Evolutionary conservation across 2,113 vertebrate species (phyloP).

Genomic region (Equus quagga): DNA sequence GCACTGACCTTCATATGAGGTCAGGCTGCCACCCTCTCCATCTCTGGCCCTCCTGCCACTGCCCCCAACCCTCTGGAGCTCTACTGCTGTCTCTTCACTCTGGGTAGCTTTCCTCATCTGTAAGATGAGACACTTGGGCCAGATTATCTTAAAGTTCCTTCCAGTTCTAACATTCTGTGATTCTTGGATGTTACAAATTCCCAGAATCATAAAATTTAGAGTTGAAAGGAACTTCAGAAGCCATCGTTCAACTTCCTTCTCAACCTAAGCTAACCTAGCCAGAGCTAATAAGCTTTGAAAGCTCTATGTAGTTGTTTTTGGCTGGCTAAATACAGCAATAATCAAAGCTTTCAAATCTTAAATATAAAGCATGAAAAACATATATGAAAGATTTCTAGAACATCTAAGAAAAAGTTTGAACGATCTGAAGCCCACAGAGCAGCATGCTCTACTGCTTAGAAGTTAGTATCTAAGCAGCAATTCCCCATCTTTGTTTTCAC

Average conservation of each 20-base stretch:
- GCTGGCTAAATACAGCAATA: slow-evolving; percentile 57
- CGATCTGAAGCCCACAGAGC: neutral
- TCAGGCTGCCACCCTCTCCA: neutral
- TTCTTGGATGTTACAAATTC: slow-evolving; percentile 70
- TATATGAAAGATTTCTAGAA: slow-evolving; percentile 40
- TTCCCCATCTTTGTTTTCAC: slow-evolving; percentile 9
- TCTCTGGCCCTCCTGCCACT: too few species aligned
- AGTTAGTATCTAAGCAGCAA: neutral
- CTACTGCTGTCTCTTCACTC: neutral
- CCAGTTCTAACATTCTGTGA: slow-evolving; percentile 60
- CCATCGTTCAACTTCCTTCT: slow-evolving; percentile 63
- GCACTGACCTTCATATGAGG: neutral
- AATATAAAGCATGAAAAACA: slow-evolving; percentile 64
- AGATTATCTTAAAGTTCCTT: slow-evolving; percentile 55
- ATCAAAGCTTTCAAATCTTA: slow-evolving; percentile 75
- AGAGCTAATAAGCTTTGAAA: slow-evolving; percentile 75
- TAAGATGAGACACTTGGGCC: neutral
- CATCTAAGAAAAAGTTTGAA: slow-evolving; percentile 71
- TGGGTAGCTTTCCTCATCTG: neutral
- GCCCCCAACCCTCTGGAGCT: neutral
- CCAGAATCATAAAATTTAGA: slow-evolving; percentile 72
- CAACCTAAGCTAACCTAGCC: slow-evolving; percentile 60
- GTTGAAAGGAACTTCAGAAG: slow-evolving; percentile 73
- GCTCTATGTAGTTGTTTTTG: slow-evolving; percentile 71
- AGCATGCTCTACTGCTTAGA: slow-evolving; percentile 17